Conservation (phyloP, 2,888 invertebrate species). For the Orthosia cruda region DNA sequence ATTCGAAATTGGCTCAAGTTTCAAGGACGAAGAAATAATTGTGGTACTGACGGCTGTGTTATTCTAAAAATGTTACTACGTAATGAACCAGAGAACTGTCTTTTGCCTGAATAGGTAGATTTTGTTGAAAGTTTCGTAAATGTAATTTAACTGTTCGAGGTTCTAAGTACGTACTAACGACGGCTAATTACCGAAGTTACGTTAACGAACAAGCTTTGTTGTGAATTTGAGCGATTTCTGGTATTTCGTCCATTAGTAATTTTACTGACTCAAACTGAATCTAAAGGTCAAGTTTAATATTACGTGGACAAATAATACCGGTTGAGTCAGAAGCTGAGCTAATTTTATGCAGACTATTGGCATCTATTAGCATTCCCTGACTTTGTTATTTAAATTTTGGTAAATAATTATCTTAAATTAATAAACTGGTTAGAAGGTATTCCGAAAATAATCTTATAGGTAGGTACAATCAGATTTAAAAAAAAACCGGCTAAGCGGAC, state of each 20-base stretch:
- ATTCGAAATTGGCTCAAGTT: conserved; percentile 3
- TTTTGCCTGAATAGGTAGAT: not conserved
- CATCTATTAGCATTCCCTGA: conserved; percentile 20
- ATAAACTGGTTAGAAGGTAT: not conserved
- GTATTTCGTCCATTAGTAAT: conserved; percentile 21
- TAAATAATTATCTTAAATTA: not conserved
- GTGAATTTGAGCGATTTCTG: conserved; percentile 35
- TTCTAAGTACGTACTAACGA: conserved; percentile 19
- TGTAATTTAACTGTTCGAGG: conserved; percentile 25
- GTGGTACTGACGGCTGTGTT: not conserved
- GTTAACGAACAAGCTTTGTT: conserved; percentile 31
- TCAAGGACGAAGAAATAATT: conserved; percentile 9
- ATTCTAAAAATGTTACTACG: conserved; percentile 4
- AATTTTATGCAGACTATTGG: conserved; percentile 21
- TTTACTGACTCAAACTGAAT: conserved; percentile 21
- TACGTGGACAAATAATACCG: conserved; percentile 16
- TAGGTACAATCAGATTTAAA: not conserved
- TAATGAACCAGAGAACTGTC: conserved; percentile 5
- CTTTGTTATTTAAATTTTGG: not conserved
- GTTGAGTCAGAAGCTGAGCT: conserved; percentile 12
- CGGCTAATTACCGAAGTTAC: conserved; percentile 49
- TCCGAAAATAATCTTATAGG: not conserved
- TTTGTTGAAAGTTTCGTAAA: conserved; percentile 1
- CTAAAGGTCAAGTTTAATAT: conserved; percentile 43
- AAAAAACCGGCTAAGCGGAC: not conserved